phyloP scores from a whole-genome alignment of 2,888 invertebrate species.

The Hypsopygia costalis region DNA sequence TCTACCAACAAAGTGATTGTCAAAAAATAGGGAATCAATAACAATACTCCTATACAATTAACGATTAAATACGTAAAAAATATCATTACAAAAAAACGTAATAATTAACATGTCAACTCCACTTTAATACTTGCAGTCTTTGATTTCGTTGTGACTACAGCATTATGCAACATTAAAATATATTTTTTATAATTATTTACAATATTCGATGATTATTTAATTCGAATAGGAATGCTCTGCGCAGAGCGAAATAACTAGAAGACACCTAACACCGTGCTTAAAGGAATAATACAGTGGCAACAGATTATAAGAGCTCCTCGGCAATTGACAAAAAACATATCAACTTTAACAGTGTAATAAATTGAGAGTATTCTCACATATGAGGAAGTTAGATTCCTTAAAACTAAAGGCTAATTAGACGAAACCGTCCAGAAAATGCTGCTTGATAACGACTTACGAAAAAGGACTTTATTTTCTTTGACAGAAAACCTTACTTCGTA shows the following conservation, averaged over 20 bases:
- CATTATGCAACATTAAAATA: conserved; percentile 41
- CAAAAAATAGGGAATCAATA: conserved; percentile 72
- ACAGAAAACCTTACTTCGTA: not conserved
- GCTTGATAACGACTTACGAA: not conserved
- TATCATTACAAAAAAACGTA: conserved; percentile 43
- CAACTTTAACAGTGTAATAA: too few relatives aligned
- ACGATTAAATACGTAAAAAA: conserved; percentile 67
- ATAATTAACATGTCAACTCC: conserved; percentile 53
- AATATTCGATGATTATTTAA: conserved; percentile 64
- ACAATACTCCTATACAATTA: conserved; percentile 46
- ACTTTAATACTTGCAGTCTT: conserved; percentile 73
- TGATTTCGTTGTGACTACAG: conserved; percentile 79
- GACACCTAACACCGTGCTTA: conserved; percentile 59
- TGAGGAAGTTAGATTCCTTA: too few relatives aligned
- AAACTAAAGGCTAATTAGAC: too few relatives aligned
- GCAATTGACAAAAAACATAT: too few relatives aligned
- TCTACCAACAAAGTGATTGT: conserved; percentile 61
- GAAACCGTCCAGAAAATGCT: too few relatives aligned
- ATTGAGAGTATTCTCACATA: too few relatives aligned
- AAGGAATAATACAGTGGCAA: conserved; percentile 51
- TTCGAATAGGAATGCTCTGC: conserved; percentile 66
- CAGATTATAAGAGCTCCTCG: too few relatives aligned
- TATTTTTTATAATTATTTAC: conserved; percentile 54
- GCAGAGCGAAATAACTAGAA: conserved; percentile 50
- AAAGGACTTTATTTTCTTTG: not conserved